Percentiles rank a stretch among this genome's conserved stretches.
Conservation (phyloP, 2,888 invertebrate genomes). For the Pomacea canaliculata region DNA sequence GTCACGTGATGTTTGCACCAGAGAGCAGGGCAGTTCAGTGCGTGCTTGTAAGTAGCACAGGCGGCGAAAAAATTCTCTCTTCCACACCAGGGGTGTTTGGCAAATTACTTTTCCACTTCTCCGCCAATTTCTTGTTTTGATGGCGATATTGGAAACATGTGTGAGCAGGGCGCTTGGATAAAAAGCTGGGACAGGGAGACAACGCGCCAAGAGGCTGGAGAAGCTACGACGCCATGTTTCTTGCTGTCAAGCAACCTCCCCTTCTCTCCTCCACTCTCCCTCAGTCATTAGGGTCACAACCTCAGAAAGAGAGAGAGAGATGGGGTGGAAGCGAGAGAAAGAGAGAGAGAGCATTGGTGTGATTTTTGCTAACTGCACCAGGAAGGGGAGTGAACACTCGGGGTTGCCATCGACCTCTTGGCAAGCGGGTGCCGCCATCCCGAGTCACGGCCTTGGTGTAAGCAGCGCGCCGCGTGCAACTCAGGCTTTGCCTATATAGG, state of each 20-base stretch:
- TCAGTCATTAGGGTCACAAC: no score
- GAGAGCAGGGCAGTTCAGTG: conserved; percentile 14
- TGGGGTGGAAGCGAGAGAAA: not conserved
- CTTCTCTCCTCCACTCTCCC: no score
- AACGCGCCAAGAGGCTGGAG: not conserved
- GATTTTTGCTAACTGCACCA: no score
- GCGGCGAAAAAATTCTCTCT: conserved; percentile 18
- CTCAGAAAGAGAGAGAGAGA: not conserved
- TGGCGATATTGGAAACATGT: conserved; percentile 35
- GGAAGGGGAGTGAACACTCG: no score
- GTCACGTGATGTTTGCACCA: conserved; percentile 20
- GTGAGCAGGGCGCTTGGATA: conserved; percentile 12
- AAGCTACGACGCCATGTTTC: no score
- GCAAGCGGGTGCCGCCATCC: no score
- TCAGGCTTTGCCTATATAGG: no score
- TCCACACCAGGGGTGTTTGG: conserved; percentile 26
- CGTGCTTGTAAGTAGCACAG: conserved; percentile 19
- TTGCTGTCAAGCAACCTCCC: no score
- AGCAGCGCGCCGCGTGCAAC: no score
- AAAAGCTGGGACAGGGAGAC: conserved; percentile 18
- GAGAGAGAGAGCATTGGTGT: not conserved
- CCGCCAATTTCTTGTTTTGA: conserved; percentile 35
- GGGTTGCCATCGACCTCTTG: no score
- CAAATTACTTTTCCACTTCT: conserved; percentile 39
- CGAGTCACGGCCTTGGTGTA: no score